Conservation (phyloP, 2,888 invertebrate genomes). For the Lymantria dispar region DNA sequence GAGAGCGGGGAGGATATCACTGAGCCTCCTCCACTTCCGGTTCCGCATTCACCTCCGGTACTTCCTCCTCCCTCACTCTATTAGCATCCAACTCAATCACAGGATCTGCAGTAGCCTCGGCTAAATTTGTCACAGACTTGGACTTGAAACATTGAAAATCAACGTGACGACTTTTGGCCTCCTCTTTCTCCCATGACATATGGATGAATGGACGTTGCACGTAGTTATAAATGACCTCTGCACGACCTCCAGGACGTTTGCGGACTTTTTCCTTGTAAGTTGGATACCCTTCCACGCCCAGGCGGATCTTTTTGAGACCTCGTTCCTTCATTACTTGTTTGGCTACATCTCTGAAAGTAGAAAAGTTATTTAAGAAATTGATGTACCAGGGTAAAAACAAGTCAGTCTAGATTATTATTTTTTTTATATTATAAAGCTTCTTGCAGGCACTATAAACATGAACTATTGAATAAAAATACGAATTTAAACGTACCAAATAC, state of each 20-base stretch:
- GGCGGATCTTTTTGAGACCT: constrained; percentile 98
- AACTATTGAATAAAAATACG: too few species aligned
- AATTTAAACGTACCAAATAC: too few species aligned
- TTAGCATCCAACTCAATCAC: constrained; percentile 84
- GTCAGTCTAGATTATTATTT: too few species aligned
- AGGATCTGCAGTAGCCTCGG: constrained; percentile 96
- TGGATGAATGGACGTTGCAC: constrained; percentile 99
- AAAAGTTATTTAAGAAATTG: not conserved
- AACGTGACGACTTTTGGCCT: constrained; percentile 98
- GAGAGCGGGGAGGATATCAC: constrained; percentile 36
- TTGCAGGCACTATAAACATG: too few species aligned
- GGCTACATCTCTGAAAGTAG: constrained; percentile 91
- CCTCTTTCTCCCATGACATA: constrained; percentile 99
- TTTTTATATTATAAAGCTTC: too few species aligned
- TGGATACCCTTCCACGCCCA: constrained; percentile 99
- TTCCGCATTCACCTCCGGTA: constrained; percentile 42
- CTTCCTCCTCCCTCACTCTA: constrained; percentile 58
- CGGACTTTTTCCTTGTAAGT: constrained; percentile 99
- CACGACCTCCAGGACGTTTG: constrained; percentile 95
- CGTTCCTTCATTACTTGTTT: constrained; percentile 99
- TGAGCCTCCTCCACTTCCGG: constrained; percentile 32
- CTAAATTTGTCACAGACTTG: constrained; percentile 97
- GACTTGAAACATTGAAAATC: constrained; percentile 99
- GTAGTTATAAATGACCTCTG: constrained; percentile 99
- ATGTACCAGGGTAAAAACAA: not conserved